phyloP scores from a whole-genome alignment of 1,140 invertebrate genomes.

The Melanaphis sacchari region DNA sequence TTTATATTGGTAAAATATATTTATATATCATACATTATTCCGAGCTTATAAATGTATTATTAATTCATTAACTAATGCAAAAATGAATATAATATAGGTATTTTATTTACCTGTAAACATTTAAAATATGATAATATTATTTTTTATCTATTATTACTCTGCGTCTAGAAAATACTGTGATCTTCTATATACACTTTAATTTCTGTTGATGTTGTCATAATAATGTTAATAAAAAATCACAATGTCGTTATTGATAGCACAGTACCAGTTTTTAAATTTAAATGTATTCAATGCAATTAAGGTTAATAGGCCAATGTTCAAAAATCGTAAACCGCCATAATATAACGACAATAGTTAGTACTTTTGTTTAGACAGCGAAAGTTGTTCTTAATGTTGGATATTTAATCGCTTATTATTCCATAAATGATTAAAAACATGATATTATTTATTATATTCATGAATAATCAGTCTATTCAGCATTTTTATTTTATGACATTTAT shows the following conservation, averaged over 20 bases:
- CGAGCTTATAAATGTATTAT: not conserved
- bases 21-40: not conserved
- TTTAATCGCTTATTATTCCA: slow-evolving; percentile 11
- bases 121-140: not conserved
- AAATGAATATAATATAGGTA: not conserved
- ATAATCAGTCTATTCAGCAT: not conserved
- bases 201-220: not conserved
- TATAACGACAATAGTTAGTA: not conserved
- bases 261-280: not conserved
- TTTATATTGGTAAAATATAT: not conserved
- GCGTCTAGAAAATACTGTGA: not conserved
- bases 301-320: not conserved
- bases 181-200: not conserved
- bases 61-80: not conserved
- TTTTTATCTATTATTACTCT: not conserved
- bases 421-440: not conserved
- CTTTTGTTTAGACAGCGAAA: not conserved
- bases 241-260: not conserved
- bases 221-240: not conserved
- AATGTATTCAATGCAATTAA: not conserved
- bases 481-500: not conserved
- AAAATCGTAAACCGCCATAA: not conserved
- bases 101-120: not conserved
- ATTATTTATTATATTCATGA: not conserved
- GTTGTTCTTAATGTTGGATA: not conserved